Base-by-base conservation (phyloP, 2,113 vertebrate genomes). In the Cheilinus undulatus region DNA sequence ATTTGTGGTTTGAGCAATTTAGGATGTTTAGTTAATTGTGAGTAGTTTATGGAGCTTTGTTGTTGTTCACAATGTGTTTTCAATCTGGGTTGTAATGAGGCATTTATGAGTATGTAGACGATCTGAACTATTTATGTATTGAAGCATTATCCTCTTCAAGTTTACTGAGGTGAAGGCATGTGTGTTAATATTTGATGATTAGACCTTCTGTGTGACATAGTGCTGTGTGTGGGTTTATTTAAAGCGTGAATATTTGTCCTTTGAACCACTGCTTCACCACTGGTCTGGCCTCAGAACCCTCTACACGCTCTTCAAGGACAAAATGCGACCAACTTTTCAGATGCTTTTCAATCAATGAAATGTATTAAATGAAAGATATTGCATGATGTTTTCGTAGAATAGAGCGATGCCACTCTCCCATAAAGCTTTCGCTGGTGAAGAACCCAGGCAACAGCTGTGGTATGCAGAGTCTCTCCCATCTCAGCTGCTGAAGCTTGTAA, bases 31-130 rank as follows among this genome's bases (percentile, higher is more conserved):
- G 34, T 65, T 69, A 22, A 43, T 67, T 61, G 30, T n/a, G 27
- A 82, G 65, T 54, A 51, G 27, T 72, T 85, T 49, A 54, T 60
- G 60, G 36, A 58, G 1, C 38, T 76, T 85, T 70, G 63, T 76
- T 67, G 50, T 71, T 74, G 61, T 73, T 36, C 36, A 26, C 62
- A 76, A 65, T 84, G 46, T 83, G 68, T 86, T 87, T 85, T 57
- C 43, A 78, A 51, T 89, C 67, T 60, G 36, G 45, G 70, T 46
- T 68, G 28, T 69, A 54, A 79, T 78, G 46, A 2, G 54, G 68
- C 49, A 62, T 79, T 82, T 36, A 66, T 32, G 40, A 78, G 46
- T 40, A 43, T 64, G 66, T 58, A 52, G 40, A 82, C 42, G 26
- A 51, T 78, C 59, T 66, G 30, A 6, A 53, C 20, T 40, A 45